Evolutionary conservation across 2,113 vertebrate species (phyloP), one percentile per base, ranked within the genome.

Genomic region (Catharus fuscescens): DNA sequence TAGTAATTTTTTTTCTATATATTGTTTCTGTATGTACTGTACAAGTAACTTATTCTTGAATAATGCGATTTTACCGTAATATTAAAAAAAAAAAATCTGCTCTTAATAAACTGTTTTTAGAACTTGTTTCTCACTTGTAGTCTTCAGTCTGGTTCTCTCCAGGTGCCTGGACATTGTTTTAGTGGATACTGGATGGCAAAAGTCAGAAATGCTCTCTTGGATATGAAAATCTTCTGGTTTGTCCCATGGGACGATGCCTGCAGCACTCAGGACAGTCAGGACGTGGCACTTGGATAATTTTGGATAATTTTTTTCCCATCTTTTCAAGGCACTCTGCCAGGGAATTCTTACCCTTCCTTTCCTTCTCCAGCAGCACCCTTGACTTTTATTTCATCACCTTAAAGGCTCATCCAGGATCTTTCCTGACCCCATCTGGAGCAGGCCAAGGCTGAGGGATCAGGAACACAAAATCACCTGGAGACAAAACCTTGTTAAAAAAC

Each of bases 11-110:
- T 82, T 96, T 95, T 96, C 96, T 97, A 95, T 88, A 34, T 96
- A 92, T 97, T 97, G 92, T 98, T 97, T 95, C 94, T 92, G 88
- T 98, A 97, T 97, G 97, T 98, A 98, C 97, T 98, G 97, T 98
- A 98, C 85, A 91, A 95, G 92, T 98, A 98, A 98, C 97, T 98
- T 98, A 98, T 98, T 98, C 97, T 98, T 88, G 77, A 97, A 97
- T 95, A 96, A 96, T 96, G 96, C 96, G 34, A 95, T 97, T 97
- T 98, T 97, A 96, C 96, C 95, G 12, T 90, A 95, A 97, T 97
- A 97, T 98, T 10, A 76, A 44, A 95, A 91, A 96, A 64, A 82
- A 96, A 57, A 92, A 76, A 21, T 94, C 93, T 93, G 93, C 96
- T 96, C 92, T 92, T 97, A 97, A 98, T 97, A 97, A 97, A 98